Conservation (phyloP, 2,113 vertebrate genomes). For the Indri indri region DNA sequence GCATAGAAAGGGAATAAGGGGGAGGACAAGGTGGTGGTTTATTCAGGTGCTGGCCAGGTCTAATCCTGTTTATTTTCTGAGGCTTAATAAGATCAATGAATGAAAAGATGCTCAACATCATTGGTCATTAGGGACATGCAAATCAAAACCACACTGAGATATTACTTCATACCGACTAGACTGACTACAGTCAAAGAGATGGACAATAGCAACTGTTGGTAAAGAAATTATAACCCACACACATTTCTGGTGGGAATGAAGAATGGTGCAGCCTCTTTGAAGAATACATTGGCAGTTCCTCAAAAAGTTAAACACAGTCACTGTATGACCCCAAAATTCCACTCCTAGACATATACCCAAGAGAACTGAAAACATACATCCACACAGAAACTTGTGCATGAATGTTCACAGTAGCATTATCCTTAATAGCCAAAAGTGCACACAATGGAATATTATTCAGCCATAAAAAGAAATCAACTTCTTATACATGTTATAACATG, state of each 20-base stretch:
- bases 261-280: background rate
- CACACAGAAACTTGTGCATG: background rate
- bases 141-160: background rate
- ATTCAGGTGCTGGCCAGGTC: background rate
- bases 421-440: background rate
- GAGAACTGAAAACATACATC: background rate
- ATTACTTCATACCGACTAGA: background rate
- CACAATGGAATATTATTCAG: background rate
- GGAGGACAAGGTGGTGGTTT: background rate
- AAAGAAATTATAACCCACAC: background rate
- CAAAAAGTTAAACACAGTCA: slow-evolving; percentile 1
- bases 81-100: background rate
- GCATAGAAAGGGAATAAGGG: background rate
- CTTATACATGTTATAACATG: background rate
- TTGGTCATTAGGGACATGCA: background rate
- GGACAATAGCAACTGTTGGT: background rate
- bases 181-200: background rate
- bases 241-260: background rate
- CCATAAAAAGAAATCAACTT: background rate
- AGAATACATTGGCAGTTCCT: background rate
- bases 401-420: background rate
- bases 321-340: background rate
- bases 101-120: background rate
- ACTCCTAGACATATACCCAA: background rate
- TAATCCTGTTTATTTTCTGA: slow-evolving; percentile 10